phyloP scores from a whole-genome alignment of 2,113 vertebrate genomes.

The Anthoscopus minutus region DNA sequence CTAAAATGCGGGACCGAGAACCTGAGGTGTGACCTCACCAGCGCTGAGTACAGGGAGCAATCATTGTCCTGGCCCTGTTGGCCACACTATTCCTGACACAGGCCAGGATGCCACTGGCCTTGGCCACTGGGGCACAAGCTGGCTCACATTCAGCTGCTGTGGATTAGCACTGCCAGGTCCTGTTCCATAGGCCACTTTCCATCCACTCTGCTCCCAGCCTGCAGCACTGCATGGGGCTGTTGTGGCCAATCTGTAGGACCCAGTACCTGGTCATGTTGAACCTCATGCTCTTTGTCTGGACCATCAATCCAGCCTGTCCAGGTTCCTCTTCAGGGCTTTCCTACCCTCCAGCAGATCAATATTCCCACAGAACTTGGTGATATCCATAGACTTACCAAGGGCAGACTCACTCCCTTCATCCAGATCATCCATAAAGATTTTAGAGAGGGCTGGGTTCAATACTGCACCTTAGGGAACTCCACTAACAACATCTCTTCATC shows the following conservation, averaged over 20 bases:
- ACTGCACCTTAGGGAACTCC: not conserved
- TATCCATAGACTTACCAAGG: not conserved
- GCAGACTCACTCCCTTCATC: not conserved
- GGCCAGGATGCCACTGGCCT: not conserved
- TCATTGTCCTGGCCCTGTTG: not conserved
- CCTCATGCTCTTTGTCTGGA: not conserved
- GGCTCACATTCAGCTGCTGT: not conserved
- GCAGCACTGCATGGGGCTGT: not conserved
- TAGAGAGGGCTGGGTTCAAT: not conserved
- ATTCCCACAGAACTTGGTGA: no score
- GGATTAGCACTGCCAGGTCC: fast-evolving
- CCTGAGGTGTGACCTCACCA: not conserved
- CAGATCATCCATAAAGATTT: not conserved
- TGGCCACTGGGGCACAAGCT: not conserved
- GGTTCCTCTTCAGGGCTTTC: not conserved
- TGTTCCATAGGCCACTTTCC: not conserved
- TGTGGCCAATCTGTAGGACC: no score
- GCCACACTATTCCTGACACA: not conserved
- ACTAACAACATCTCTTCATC: not conserved
- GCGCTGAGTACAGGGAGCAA: fast-evolving
- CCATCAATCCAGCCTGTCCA: not conserved
- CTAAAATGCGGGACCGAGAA: no score
- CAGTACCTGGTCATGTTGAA: not conserved
- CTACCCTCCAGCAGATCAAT: not conserved
- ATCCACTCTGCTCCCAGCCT: not conserved